A percentile compares a stretch with the other conserved stretches of the same genome.
These are phyloP conservation scores for Penelope pileata DNA, from an alignment of 2,113 vertebrate genomes.

Conservation along the genomic window DNA sequence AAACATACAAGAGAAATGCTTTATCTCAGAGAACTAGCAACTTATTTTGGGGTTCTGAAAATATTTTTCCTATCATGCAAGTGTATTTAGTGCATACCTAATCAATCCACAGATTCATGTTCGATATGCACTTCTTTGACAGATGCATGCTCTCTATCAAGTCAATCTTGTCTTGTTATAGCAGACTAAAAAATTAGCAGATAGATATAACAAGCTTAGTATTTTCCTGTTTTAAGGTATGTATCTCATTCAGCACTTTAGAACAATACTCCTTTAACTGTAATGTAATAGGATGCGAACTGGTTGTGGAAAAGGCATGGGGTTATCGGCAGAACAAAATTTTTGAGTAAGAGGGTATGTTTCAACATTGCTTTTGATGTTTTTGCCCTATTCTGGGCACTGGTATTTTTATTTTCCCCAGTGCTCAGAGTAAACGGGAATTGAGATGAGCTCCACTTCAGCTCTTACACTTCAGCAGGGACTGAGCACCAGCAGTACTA, in stretches of 20 bases:
- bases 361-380: not conserved
- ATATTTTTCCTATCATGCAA: not conserved
- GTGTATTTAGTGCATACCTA: not conserved
- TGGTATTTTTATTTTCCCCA: not conserved
- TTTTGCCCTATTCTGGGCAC: not conserved
- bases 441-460: not conserved
- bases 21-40: not conserved
- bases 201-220: not conserved
- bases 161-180: not conserved
- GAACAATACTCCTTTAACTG: not conserved
- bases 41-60: not conserved
- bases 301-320: not conserved
- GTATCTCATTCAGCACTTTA: not conserved
- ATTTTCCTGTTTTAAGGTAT: not conserved
- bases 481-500: not conserved
- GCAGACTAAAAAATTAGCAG: not conserved
- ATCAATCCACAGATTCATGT: not conserved
- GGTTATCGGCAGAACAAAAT: slow-evolving; percentile 5
- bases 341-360: not conserved
- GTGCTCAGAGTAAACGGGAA: not conserved
- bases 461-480: not conserved
- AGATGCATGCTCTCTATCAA: not conserved
- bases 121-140: not conserved
- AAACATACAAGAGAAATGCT: not conserved
- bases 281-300: not conserved